These are phyloP conservation scores for Oreochromis niloticus DNA, from an alignment of 2,113 vertebrate genomes.

Conservation along the genomic window DNA sequence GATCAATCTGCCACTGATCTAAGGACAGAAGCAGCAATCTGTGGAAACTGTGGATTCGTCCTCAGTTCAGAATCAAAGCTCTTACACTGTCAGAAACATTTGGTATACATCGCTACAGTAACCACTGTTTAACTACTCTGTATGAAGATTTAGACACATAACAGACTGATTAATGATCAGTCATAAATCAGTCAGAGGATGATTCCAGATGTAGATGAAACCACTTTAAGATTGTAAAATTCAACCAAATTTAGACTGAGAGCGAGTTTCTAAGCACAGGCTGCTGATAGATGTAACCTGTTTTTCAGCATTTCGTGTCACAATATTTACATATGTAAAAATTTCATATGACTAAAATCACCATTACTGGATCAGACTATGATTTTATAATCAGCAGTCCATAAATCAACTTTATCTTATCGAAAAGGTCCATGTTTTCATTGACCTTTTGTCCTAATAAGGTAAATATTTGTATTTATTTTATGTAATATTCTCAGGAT, in stretches of 20 bases:
- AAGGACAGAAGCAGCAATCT: background rate
- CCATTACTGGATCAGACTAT: background rate
- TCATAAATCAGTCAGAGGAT: background rate
- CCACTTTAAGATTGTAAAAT: background rate
- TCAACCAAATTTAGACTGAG: background rate
- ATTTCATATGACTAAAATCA: background rate
- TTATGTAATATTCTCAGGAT: background rate
- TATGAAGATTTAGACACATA: background rate
- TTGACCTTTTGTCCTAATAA: background rate
- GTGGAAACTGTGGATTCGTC: background rate
- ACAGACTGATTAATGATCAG: background rate
- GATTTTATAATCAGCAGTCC: background rate
- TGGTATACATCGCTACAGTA: background rate
- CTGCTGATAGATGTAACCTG: background rate
- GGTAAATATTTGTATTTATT: background rate
- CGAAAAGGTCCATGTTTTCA: background rate
- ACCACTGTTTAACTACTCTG: background rate
- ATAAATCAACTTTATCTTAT: rapidly evolving
- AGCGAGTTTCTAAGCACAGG: background rate
- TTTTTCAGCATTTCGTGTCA: background rate
- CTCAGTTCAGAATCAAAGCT: background rate
- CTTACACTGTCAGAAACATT: background rate
- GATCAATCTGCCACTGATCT: background rate
- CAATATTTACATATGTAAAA: background rate
- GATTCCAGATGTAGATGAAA: background rate